Conservation (phyloP, 2,797 vertebrate species). For the Chiroxiphia lanceolata region DNA sequence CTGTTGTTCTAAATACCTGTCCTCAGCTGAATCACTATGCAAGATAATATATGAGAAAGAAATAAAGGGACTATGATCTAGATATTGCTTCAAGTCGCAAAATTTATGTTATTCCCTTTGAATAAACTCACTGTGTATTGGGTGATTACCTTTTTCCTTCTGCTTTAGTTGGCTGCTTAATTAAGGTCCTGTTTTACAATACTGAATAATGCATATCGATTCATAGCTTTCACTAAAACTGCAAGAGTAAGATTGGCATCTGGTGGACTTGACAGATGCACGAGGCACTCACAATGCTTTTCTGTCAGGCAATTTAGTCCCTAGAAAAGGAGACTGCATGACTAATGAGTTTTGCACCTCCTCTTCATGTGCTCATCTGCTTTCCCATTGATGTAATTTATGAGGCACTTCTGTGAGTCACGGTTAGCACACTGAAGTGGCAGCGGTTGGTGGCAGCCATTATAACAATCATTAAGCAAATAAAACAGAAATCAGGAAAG, state of each 20-base stretch:
- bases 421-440: neutral
- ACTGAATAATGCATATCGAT: conserved; percentile 28
- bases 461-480: conserved; percentile 18
- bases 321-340: conserved; percentile 29
- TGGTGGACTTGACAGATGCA: conserved; percentile 57
- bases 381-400: conserved; percentile 39
- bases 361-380: neutral
- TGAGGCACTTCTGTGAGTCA: conserved; percentile 39
- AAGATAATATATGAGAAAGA: neutral
- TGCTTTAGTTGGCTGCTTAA: neutral
- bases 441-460: neutral
- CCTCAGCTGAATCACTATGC: neutral
- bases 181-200: conserved; percentile 30
- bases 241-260: conserved; percentile 40
- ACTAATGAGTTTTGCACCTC: conserved; percentile 46
- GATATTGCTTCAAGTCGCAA: neutral
- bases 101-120: neutral
- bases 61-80: neutral
- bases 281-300: neutral
- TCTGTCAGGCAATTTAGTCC: conserved; percentile 33
- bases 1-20: neutral
- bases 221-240: conserved; percentile 20
- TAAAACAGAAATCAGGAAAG: neutral
- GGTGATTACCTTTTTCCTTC: neutral
- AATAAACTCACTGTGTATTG: neutral